Base-by-base conservation (phyloP, 2,113 vertebrate genomes). In the Nanorana parkeri region DNA sequence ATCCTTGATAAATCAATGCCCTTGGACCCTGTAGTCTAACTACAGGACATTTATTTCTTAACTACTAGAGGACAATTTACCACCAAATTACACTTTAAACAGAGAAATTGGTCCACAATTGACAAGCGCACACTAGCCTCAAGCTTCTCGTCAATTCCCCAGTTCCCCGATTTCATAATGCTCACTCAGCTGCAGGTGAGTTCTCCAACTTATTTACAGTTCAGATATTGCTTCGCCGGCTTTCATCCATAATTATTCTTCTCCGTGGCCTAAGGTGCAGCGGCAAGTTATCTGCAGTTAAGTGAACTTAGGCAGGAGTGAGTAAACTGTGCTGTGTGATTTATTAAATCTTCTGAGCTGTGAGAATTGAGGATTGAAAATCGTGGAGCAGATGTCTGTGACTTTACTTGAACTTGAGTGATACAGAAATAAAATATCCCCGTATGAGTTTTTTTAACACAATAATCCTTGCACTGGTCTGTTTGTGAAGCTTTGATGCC, bases 101-200 rank as follows among this genome's bases (percentile, higher is more conserved):
- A 24, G 54, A 69, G 29, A 79, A 79, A 69, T 79, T 74, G 79
- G 68, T 81, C 69, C 51, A 74, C 58, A 72, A 21, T 28, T 81
- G 69, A 73, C 58, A 81, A 36, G 24, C 32, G 15, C 17, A 28
- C 29, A 3, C 17, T 65, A 36, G 79, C 61, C 63, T 51, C 28
- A 17, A 67, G 80, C 47, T 47, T 47, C 65, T n/a, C 26, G 28
- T 67, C 26, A 67, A 82, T 75, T 82, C 80, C 80, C 80, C 52
- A 41, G 80, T 58, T 82, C 80, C 80, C 80, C 63, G 28, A 67
- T 82, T 82, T 82, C 80, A 82, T 82, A 82, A 75, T n/a, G 28
- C 73, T 82, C 71, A 26, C 61, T 24, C 71, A 58, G 80, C 80
- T 82, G 54, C 61, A 54, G 80, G 80, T 75, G 23, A 75, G 71